phyloP scores from a whole-genome alignment of 2,797 vertebrate genomes.

The Callimico goeldii region DNA sequence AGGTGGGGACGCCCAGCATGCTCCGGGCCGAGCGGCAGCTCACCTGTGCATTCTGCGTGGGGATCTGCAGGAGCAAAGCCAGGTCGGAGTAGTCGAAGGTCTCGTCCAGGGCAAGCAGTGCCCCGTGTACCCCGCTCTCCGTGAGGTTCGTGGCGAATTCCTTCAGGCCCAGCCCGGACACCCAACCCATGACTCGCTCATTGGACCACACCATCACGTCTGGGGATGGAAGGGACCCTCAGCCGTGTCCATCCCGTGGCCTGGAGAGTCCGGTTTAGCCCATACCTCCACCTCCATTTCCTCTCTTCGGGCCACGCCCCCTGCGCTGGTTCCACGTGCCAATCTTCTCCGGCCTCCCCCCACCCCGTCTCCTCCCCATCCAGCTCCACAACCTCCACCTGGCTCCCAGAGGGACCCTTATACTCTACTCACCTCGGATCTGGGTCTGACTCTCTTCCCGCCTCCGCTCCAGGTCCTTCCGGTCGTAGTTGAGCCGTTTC shows the following conservation, averaged over 20 bases:
- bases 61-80: conserved; percentile 94
- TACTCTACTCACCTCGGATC: conserved; percentile 88
- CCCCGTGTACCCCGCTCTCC: conserved; percentile 94
- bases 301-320: not conserved
- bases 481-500: conserved; percentile 95
- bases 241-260: not conserved
- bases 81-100: conserved; percentile 95
- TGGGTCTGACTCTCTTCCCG: conserved; percentile 92
- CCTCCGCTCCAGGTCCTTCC: conserved; percentile 94
- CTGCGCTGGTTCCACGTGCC: not conserved
- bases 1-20: not conserved
- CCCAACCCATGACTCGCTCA: conserved; percentile 95
- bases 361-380: not conserved
- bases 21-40: not conserved
- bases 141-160: conserved; percentile 94
- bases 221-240: conserved; percentile 69
- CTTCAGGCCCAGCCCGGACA: conserved; percentile 93
- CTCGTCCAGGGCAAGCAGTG: conserved; percentile 94
- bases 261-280: not conserved
- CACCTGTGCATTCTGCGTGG: conserved; percentile 95
- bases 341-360: not conserved
- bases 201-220: conserved; percentile 98
- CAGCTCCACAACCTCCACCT: not conserved
- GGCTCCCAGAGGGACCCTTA: not conserved
- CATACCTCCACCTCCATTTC: not conserved